A percentile compares a stretch with the other conserved stretches of the same genome.
These are phyloP conservation scores for Pyrgilauda ruficollis DNA, from an alignment of 2,113 vertebrate species.

Conservation along the genomic window DNA sequence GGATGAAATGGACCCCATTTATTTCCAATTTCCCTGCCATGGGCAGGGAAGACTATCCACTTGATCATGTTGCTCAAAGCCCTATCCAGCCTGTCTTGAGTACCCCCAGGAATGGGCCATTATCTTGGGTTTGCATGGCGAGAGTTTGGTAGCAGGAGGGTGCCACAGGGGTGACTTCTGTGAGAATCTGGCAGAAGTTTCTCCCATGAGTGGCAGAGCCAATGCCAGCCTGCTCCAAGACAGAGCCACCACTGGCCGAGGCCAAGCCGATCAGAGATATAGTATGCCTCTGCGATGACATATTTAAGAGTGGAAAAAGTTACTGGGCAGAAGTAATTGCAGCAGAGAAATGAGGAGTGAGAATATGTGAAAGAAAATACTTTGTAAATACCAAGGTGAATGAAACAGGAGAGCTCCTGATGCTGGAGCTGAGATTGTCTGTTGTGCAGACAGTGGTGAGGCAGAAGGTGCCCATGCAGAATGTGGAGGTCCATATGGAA, in stretches of 20 bases:
- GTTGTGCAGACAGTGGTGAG: neutral
- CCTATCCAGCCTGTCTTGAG: neutral
- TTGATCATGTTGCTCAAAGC: neutral
- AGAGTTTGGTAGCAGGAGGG: neutral
- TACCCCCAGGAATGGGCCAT: neutral
- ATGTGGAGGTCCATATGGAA: neutral
- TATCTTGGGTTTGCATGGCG: neutral
- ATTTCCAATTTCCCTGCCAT: neutral
- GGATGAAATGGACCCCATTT: neutral
- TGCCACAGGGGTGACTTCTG: neutral
- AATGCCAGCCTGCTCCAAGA: neutral
- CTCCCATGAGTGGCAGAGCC: neutral
- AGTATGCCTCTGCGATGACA: neutral
- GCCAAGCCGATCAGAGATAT: neutral
- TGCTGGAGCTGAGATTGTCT: neutral
- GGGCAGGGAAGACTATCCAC: neutral
- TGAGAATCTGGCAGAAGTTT: neutral
- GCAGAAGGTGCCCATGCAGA: neutral
- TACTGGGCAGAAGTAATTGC: neutral
- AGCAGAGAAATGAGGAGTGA: neutral
- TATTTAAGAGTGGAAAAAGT: neutral
- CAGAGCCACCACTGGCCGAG: neutral
- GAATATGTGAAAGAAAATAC: neutral
- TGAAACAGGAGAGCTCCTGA: neutral
- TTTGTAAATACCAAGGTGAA: neutral